phyloP scores from a whole-genome alignment of 2,797 vertebrate genomes.

The Poliocrania exsul region DNA sequence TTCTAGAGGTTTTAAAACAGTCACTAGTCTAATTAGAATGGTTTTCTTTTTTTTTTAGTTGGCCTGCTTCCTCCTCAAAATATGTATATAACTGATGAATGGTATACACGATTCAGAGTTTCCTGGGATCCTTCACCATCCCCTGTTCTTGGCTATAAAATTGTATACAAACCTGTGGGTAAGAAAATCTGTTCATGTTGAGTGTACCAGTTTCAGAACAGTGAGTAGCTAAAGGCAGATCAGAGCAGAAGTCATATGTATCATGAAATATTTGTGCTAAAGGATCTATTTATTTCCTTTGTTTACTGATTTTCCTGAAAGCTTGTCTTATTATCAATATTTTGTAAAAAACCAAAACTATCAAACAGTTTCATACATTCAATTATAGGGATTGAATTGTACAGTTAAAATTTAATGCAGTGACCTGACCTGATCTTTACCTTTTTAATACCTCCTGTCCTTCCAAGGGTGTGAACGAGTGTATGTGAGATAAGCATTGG shows the following conservation, averaged over 20 bases:
- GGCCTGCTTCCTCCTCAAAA: constrained; percentile 90
- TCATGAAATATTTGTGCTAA: background rate
- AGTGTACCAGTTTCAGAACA: background rate
- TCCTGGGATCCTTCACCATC: constrained; percentile 91
- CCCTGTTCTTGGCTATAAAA: constrained; percentile 93
- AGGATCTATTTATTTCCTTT: background rate
- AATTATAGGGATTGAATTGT: background rate
- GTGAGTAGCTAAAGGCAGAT: background rate
- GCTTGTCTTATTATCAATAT: background rate
- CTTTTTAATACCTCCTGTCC: background rate
- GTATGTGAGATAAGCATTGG: background rate
- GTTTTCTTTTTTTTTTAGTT: constrained; percentile 76
- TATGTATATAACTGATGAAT: constrained; percentile 93
- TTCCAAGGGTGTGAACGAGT: background rate
- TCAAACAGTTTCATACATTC: background rate
- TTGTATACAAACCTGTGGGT: constrained; percentile 91
- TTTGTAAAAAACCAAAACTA: background rate
- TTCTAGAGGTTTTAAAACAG: background rate
- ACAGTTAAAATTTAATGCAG: background rate
- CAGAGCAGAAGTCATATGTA: background rate
- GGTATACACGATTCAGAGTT: constrained; percentile 96
- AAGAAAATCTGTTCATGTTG: constrained; percentile 50
- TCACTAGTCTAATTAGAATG: background rate
- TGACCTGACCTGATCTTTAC: background rate
- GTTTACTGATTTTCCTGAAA: background rate